Evolutionary conservation across 2,888 invertebrate genomes (phyloP), one percentile per base, ranked within the genome.

Genomic region (Pollenia amentaria): DNA sequence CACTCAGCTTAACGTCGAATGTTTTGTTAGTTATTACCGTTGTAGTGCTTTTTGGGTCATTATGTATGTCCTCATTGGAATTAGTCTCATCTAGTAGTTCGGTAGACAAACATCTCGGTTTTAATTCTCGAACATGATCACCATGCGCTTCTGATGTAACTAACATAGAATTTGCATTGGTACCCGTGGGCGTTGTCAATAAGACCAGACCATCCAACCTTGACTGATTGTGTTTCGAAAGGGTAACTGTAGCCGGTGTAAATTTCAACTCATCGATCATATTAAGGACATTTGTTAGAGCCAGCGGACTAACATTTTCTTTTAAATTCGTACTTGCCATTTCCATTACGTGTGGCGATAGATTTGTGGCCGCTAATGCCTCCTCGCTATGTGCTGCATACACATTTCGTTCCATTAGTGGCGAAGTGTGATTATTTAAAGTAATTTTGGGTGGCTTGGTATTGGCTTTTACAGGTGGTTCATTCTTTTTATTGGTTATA

Each of bases 251-350:
- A 16, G 90, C 84, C 3, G 93, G 94, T 0, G 94, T 93, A 82
- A 93, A 93, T 65, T 92, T 89, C 51, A 93, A 88, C 46, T 92
- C 90, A 84, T 93, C 93, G 67, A 93, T 92, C 16, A 93, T 80
- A 76, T 89, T 89, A 75, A 90, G 87, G 2, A 91, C 89, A 89
- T 92, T 94, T 0, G 82, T 88, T 78, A 87, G 94, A 88, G 90
- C 94, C 88, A 90, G 91, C 73, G 94, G 94, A 88, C 93, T 93
- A 0, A 92, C 88, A 64, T 93, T 94, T 91, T 94, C 94, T 84
- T 94, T 94, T 0, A 89, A 90, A 80, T 73, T 51, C n/a, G 67
- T 70, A n/a, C 8, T 53, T 16, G 73, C 60, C 2, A 18, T 53
- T 12, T 82, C 78, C 1, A 79, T 14, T 46, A 76, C 10, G 48